These are phyloP conservation scores for Brotula barbata DNA, from an alignment of 2,797 vertebrate genomes.

Conservation along the genomic window DNA sequence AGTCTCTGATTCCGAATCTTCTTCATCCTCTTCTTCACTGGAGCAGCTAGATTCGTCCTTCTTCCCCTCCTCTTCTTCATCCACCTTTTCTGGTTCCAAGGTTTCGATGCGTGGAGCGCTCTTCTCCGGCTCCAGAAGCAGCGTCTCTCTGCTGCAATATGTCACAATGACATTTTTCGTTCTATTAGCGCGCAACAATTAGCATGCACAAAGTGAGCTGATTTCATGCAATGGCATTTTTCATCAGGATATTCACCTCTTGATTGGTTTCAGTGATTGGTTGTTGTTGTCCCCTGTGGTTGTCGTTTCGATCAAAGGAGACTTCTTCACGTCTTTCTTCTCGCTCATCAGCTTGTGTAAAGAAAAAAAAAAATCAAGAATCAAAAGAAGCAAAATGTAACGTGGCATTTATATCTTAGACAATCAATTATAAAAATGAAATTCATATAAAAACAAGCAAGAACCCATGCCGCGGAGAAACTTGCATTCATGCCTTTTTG, in stretches of 20 bases:
- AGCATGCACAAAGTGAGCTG: too few species aligned
- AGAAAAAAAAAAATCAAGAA: background rate
- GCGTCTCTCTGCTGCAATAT: constrained; percentile 86
- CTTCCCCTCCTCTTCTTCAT: constrained; percentile 95
- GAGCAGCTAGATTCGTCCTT: constrained; percentile 99
- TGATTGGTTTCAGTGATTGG: constrained; percentile 90
- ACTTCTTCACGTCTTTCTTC: constrained; percentile 93
- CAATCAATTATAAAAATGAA: background rate
- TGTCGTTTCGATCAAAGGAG: constrained; percentile 93
- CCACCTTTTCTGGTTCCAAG: constrained; percentile 94
- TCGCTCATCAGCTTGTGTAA: constrained; percentile 88
- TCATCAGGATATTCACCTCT: constrained; percentile 81
- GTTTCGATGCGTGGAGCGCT: constrained; percentile 88
- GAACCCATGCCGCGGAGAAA: background rate
- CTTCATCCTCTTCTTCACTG: constrained; percentile 98
- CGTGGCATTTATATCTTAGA: background rate
- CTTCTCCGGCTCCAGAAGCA: constrained; percentile 95
- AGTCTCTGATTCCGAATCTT: constrained; percentile 96
- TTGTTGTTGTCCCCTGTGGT: constrained; percentile 96
- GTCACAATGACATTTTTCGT: constrained; percentile 9
- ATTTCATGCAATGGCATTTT: too few species aligned
- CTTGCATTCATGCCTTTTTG: background rate
- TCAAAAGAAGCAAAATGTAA: background rate
- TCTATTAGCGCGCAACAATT: too few species aligned
- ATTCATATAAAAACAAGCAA: background rate